A percentile compares a stretch with the other conserved stretches of the same genome.
Conservation (phyloP, 2,113 vertebrate genomes). For the Natator depressus region DNA sequence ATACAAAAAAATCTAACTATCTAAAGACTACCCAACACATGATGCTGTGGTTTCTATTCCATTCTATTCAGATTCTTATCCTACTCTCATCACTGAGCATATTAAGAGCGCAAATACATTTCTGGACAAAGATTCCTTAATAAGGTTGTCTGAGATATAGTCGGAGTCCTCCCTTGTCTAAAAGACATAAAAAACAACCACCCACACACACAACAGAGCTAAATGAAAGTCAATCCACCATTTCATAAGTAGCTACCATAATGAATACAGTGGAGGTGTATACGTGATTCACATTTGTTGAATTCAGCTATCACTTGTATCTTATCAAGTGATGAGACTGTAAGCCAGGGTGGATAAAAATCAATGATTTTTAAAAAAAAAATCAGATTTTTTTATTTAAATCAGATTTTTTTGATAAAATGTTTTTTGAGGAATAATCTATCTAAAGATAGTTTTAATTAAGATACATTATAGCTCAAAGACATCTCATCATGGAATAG, state of each 20-base stretch:
- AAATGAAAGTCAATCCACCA: background rate
- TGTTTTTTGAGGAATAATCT: no score
- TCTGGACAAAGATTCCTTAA: background rate
- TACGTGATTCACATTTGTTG: background rate
- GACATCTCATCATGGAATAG: no score
- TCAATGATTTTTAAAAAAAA: no score
- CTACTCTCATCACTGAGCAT: accelerated
- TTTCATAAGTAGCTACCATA: background rate
- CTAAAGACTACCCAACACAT: background rate
- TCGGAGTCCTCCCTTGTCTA: background rate
- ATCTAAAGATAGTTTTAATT: no score
- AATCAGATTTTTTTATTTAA: no score
- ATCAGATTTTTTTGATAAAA: no score
- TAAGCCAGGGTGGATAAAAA: no score
- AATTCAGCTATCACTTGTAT: background rate
- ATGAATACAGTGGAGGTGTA: background rate
- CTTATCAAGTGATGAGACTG: background rate
- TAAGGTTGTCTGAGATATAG: background rate
- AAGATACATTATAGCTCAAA: no score
- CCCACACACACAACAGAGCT: background rate
- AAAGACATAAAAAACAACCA: background rate
- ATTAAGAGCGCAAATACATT: background rate
- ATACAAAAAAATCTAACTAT: background rate
- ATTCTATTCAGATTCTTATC: background rate
- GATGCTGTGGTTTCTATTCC: background rate